Evolutionary conservation across 2,113 vertebrate species (phyloP).

Genomic region (Crotalus horridus): DNA sequence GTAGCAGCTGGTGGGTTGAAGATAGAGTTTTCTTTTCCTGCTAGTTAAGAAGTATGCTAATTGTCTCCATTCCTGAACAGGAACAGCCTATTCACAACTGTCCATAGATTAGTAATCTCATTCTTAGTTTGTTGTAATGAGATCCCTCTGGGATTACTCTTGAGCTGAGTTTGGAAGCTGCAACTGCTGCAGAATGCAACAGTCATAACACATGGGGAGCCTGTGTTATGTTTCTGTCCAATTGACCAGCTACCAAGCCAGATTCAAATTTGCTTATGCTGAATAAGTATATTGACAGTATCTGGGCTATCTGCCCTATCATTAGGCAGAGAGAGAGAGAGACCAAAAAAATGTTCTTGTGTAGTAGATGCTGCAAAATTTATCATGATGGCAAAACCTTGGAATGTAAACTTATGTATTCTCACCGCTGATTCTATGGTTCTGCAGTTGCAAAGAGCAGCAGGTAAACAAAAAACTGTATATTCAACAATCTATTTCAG

Average conservation of each 20-base stretch:
- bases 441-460: neutral
- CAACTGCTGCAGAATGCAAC: neutral
- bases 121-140: neutral
- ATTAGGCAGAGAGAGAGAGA: neutral
- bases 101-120: neutral
- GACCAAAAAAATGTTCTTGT: neutral
- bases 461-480: neutral
- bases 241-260: neutral
- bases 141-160: neutral
- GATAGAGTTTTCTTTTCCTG: neutral
- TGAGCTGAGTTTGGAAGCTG: neutral
- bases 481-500: neutral
- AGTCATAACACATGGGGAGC: neutral
- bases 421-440: too few species aligned
- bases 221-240: neutral
- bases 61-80: neutral
- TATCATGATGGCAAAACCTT: too few species aligned
- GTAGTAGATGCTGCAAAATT: too few species aligned
- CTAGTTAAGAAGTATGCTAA: neutral
- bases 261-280: neutral
- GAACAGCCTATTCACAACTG: neutral
- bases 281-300: neutral
- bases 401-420: too few species aligned
- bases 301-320: neutral
- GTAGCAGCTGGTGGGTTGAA: neutral